Conservation (phyloP, 2,888 invertebrate species). For the Phyllotreta striolata region DNA sequence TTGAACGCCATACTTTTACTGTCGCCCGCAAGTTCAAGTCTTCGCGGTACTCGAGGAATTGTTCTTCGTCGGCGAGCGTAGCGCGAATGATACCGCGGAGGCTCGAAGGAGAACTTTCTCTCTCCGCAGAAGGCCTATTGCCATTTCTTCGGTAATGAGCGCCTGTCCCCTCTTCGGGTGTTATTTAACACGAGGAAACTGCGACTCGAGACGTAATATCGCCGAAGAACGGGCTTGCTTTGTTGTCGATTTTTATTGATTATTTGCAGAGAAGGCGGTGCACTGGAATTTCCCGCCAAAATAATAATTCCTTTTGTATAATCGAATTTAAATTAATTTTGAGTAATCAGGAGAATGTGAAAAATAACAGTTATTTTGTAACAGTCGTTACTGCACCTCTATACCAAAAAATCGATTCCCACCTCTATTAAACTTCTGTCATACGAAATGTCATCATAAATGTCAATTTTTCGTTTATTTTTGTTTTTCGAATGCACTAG, state of each 20-base stretch:
- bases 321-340: too few species aligned
- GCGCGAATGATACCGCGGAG: conserved; percentile 6
- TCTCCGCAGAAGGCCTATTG: conserved; percentile 42
- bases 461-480: too few species aligned
- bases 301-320: too few species aligned
- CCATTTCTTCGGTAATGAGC: conserved; percentile 47
- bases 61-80: conserved; percentile 12
- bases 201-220: conserved; percentile 32
- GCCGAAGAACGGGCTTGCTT: conserved; percentile 1
- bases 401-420: too few species aligned
- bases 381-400: too few species aligned
- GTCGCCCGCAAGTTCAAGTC: conserved; percentile 40
- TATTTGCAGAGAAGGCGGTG: too few species aligned
- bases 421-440: too few species aligned
- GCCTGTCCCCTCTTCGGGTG: conserved; percentile 40
- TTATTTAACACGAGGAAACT: conserved; percentile 45
- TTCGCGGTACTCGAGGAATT: conserved; percentile 24
- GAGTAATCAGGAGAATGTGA: too few species aligned
- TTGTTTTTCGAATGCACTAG: too few species aligned
- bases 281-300: too few species aligned
- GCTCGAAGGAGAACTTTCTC: conserved; percentile 43
- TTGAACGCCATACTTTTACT: conserved; percentile 28
- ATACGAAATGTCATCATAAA: too few species aligned
- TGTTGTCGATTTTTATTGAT: not conserved
- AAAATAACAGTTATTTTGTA: too few species aligned